A percentile compares a stretch with the other conserved stretches of the same genome.
phyloP scores from a whole-genome alignment of 2,888 invertebrate species.

The Danaus chrysippus region DNA sequence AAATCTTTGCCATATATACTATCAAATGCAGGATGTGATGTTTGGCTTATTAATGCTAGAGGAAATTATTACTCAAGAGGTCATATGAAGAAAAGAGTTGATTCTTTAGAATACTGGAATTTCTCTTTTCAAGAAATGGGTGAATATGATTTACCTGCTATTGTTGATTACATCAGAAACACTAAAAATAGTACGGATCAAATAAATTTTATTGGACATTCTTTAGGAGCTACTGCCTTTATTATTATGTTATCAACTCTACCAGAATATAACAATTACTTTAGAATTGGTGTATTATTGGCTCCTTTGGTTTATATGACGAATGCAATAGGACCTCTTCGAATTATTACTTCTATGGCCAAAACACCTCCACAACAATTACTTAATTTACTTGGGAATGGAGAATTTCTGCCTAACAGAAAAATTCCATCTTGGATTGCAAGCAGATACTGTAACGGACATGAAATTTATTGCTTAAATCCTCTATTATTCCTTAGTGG shows the following conservation, averaged over 20 bases:
- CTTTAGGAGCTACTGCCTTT: constrained; percentile 61
- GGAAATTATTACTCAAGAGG: constrained; percentile 61
- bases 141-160: constrained; percentile 52
- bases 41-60: constrained; percentile 79
- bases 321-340: constrained; percentile 48
- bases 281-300: constrained; percentile 53
- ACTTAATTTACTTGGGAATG: constrained; percentile 43
- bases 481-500: constrained; percentile 57
- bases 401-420: constrained; percentile 51
- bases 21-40: constrained; percentile 77
- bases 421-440: constrained; percentile 48
- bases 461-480: constrained; percentile 50
- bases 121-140: constrained; percentile 66
- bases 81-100: constrained; percentile 40
- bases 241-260: constrained; percentile 50
- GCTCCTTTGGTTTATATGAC: constrained; percentile 57
- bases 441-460: constrained; percentile 47
- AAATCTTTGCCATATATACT: constrained; percentile 66
- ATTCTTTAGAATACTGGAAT: constrained; percentile 50
- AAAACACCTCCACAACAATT: constrained; percentile 39
- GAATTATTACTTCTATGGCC: constrained; percentile 40
- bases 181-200: constrained; percentile 41
- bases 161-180: constrained; percentile 51
- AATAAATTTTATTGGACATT: constrained; percentile 60
- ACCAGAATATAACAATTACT: constrained; percentile 50